Conservation (phyloP, 2,797 vertebrate species). For the Bovichtus diacanthus region DNA sequence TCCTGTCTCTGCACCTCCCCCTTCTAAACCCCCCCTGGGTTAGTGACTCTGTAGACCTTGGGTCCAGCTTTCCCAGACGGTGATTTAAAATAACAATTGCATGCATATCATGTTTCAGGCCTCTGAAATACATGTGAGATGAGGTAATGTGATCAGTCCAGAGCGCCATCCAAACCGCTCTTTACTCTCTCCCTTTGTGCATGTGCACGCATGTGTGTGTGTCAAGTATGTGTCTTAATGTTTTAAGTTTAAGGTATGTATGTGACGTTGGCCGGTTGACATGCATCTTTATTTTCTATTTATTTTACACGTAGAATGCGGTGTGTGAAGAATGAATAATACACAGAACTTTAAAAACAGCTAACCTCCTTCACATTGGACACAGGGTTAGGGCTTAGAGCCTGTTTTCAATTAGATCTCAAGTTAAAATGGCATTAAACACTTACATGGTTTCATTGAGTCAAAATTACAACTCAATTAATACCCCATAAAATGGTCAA, state of each 20-base stretch:
- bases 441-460: slow-evolving; percentile 80
- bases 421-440: slow-evolving; percentile 80
- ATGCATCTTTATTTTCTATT: not conserved
- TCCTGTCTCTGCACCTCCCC: slow-evolving; percentile 40
- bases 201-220: slow-evolving; percentile 36
- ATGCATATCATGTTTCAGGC: slow-evolving; percentile 84
- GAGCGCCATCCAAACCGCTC: slow-evolving; percentile 71
- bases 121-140: slow-evolving; percentile 85
- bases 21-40: slow-evolving; percentile 50
- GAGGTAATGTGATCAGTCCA: slow-evolving; percentile 85
- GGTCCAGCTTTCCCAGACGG: slow-evolving; percentile 82
- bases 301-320: slow-evolving; percentile 6
- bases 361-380: slow-evolving; percentile 38
- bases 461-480: slow-evolving; percentile 86
- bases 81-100: slow-evolving; percentile 89
- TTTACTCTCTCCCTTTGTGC: slow-evolving; percentile 49
- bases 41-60: slow-evolving; percentile 77
- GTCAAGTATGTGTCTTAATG: slow-evolving; percentile 30
- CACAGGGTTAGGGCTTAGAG: slow-evolving; percentile 46
- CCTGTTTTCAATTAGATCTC: slow-evolving; percentile 82
- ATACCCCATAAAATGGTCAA: slow-evolving; percentile 84
- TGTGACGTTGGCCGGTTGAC: not conserved
- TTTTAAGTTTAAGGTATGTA: slow-evolving; percentile 38
- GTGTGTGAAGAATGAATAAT: slow-evolving; percentile 17
- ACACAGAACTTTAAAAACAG: slow-evolving; percentile 25